These are phyloP conservation scores for Augochlora pura DNA, from an alignment of 1,140 invertebrate species.

Conservation along the genomic window DNA sequence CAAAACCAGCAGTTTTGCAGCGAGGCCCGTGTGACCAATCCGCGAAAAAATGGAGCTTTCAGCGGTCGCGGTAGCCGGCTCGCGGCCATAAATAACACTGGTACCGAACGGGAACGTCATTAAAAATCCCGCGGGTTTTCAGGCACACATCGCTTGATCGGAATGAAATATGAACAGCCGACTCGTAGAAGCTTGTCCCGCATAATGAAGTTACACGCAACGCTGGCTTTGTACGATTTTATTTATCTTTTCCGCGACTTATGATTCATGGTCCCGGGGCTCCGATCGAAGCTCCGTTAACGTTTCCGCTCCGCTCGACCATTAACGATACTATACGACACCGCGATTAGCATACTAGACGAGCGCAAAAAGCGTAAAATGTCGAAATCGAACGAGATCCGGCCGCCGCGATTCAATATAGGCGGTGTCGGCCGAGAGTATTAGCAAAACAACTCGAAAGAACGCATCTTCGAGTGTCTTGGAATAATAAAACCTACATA, in stretches of 20 bases:
- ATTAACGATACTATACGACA: constrained; percentile 46
- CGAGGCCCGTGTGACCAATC: not conserved
- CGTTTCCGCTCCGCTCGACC: constrained; percentile 28
- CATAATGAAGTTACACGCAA: constrained; percentile 48
- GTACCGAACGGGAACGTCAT: constrained; percentile 29
- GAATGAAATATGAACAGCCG: constrained; percentile 45
- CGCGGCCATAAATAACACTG: constrained; percentile 31
- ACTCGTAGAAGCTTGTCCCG: constrained; percentile 42
- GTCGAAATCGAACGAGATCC: constrained; percentile 11
- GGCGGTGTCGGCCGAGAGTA: not conserved
- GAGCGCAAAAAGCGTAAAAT: constrained; percentile 21
- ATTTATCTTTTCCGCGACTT: constrained; percentile 43
- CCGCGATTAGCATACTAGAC: constrained; percentile 42
- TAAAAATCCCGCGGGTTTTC: constrained; percentile 29
- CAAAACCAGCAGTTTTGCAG: not conserved
- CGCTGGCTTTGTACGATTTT: constrained; percentile 42
- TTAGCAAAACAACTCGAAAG: not conserved
- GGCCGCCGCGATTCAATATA: not conserved
- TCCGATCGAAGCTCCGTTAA: constrained; percentile 33
- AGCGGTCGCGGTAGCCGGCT: constrained; percentile 19
- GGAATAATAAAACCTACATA: no score
- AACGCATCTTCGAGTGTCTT: no score
- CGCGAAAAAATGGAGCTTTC: constrained; percentile 19
- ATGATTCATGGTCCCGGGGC: constrained; percentile 32
- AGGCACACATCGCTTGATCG: constrained; percentile 32